These are phyloP conservation scores for Anser cygnoides DNA, from an alignment of 2,113 vertebrate species.

Conservation along the genomic window DNA sequence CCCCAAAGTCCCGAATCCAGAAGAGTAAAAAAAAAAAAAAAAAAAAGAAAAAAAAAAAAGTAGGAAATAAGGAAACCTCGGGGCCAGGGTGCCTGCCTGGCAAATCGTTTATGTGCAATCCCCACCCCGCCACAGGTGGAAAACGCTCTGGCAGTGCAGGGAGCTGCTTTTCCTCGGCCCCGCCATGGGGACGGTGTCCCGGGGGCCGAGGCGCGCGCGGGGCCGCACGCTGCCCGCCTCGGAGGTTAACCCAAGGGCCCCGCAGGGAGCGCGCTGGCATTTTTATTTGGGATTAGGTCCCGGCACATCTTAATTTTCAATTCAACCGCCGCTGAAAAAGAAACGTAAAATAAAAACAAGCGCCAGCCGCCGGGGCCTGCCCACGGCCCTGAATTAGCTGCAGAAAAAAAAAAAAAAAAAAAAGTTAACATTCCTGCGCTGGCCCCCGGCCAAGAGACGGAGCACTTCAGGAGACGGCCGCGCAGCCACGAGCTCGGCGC, in stretches of 20 bases:
- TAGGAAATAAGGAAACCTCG: neutral
- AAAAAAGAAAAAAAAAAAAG: neutral
- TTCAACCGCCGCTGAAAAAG: neutral
- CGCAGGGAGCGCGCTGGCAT: neutral
- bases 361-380: neutral
- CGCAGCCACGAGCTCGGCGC: neutral
- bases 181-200: accelerated
- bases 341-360: neutral
- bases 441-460: neutral
- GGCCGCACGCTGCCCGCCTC: neutral
- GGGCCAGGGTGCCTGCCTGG: neutral
- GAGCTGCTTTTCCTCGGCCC: neutral
- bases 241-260: neutral
- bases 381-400: neutral
- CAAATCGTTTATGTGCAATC: neutral
- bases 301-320: slow-evolving; percentile 9
- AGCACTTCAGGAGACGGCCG: neutral
- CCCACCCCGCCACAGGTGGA: accelerated
- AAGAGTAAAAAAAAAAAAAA: neutral
- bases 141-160: neutral
- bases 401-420: neutral
- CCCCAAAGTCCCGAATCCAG: neutral
- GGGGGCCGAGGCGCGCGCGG: accelerated
- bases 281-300: slow-evolving; percentile 1
- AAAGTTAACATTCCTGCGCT: neutral